phyloP scores from a whole-genome alignment of 2,113 vertebrate genomes.

The Irena cyanogastra region DNA sequence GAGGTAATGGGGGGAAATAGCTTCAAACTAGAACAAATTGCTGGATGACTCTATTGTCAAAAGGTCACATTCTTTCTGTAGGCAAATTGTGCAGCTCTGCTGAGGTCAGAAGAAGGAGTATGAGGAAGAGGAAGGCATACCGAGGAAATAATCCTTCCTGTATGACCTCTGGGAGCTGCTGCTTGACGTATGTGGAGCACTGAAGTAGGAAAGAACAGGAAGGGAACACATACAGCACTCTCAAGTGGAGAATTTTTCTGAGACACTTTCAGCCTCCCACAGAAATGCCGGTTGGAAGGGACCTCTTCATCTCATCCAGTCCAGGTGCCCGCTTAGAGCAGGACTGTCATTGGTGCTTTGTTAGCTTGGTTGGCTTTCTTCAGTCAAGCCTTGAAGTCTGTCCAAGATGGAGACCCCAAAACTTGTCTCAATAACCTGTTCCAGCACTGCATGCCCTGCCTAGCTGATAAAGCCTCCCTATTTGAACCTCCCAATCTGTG shows the following conservation, averaged over 20 bases:
- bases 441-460: not conserved
- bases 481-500: not conserved
- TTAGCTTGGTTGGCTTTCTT: not conserved
- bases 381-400: not conserved
- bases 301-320: not conserved
- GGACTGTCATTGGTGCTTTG: not conserved
- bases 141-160: slow-evolving; percentile 22
- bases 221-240: not conserved
- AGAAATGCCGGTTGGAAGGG: not conserved
- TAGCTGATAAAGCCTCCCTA: not conserved
- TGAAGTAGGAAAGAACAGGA: not conserved
- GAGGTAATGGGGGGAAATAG: not conserved
- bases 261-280: not conserved
- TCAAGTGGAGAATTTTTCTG: not conserved
- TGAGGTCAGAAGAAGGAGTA: not conserved
- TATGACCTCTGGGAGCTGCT: slow-evolving; percentile 2
- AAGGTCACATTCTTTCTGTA: slow-evolving; percentile 53
- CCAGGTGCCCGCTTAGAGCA: not conserved
- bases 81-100: not conserved
- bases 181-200: not conserved
- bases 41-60: slow-evolving; percentile 8
- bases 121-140: slow-evolving; percentile 50
- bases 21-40: slow-evolving; percentile 35
- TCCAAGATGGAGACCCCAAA: not conserved
- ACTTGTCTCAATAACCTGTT: not conserved